These are phyloP conservation scores for Tenthredo distinguenda DNA, from an alignment of 2,888 invertebrate genomes.

Conservation along the genomic window DNA sequence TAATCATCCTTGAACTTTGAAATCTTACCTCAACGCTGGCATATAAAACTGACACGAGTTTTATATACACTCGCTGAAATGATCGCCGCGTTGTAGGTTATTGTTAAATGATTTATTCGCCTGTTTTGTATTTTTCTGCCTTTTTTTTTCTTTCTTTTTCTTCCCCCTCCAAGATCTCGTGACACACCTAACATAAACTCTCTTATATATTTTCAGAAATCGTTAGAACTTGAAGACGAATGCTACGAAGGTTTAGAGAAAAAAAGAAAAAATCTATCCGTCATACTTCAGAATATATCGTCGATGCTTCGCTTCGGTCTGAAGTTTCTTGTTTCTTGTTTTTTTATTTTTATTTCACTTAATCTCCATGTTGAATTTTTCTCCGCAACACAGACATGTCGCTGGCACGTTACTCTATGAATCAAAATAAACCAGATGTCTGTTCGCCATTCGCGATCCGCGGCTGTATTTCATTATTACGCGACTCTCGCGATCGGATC, in stretches of 20 bases:
- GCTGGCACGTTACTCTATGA: neutral
- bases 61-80: neutral
- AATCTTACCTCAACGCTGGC: neutral
- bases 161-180: neutral
- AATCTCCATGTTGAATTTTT: neutral
- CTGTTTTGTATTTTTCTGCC: neutral
- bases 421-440: neutral
- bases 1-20: constrained; percentile 31
- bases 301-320: neutral
- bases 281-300: neutral
- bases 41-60: neutral
- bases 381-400: neutral
- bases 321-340: neutral
- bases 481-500: neutral
- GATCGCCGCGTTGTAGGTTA: neutral
- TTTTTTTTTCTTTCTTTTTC: neutral
- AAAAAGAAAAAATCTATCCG: neutral
- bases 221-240: neutral
- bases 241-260: neutral
- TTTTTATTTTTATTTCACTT: neutral
- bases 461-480: neutral
- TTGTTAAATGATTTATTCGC: neutral
- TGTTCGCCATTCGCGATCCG: neutral
- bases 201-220: neutral
- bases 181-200: neutral